Base-by-base conservation (phyloP, 1,140 invertebrate genomes). In the Cardiocondyla obscurior region DNA sequence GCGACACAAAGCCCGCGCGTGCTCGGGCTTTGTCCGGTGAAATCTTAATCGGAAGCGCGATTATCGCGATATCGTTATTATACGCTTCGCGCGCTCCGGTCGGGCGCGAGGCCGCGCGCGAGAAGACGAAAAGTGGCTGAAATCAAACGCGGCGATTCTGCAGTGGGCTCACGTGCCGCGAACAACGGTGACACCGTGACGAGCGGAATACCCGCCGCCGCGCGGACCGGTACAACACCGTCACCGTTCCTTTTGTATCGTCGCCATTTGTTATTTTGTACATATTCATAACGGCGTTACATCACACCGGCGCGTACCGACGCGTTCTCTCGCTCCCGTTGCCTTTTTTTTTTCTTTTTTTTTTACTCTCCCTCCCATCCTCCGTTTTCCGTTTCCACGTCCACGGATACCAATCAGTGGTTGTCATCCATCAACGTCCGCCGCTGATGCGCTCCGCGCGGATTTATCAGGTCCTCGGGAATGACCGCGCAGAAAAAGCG, bases 281-380 rank as follows among this genome's bases (percentile, higher is more conserved):
- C 91, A 91, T 92, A 92, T 91, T 92, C 90, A 91, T 91, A 92
- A 90, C 89, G 85, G 51, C 69, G 91, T 91, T 92, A 87, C 90
- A 90, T 90, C 90, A 91, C 83, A 91, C 84, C 85, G 3, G n/a
- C 46, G 84, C 86, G 85, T 90, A 90, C 90, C 90, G 81, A 82
- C 86, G 86, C 84, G 85, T 88, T 85, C 84, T 86, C 58, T 87
- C 55, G 69, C 33, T 44, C 70, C 22, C 74, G 67, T 84, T 77
- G 60, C 53, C 19, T 60, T 53, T 81, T 65, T 85, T 58, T 83
- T 53, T 81, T 65, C 83, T 58, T 83, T 53, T n/a, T 22, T 8
- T 10, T 6, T 10, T 12, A 0, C 8, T 58, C 7, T n/a, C 55
- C 33, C 51, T 51, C 79, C 36, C 72, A 42, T 86, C 85, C 72